Base-by-base conservation (phyloP, 92 coral and sea anemone genomes). In the Umimayanthus kanabou region DNA sequence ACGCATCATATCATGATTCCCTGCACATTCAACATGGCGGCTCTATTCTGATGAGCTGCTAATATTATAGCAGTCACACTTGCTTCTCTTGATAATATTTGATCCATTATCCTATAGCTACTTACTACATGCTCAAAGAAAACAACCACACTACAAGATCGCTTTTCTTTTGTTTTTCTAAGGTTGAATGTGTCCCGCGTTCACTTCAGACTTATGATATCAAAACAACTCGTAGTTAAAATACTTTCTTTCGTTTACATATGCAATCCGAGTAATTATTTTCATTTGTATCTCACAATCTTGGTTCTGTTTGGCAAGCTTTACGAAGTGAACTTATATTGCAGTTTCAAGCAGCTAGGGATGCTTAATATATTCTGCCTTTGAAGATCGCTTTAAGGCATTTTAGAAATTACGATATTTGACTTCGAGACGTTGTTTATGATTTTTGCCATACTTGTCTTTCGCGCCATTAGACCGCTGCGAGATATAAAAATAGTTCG, bases 141-240 rank as follows among this genome's bases (percentile, higher is more conserved):
- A 64, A 64, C 50, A 33, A 81, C 33, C 53, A 40, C 72, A 10
- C 4, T 61, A n/a, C 39, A 49, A 25, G 8, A 67, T 26, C 11
- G 15, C 57, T 82, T 26, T 67, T 26, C 30, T 67, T 50, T 83
- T 83, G 87, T 83, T 83, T 83, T 69, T 42, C 55, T 83, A 70
- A 67, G 30, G 65, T 40, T 42, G 14, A 39, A 83, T 8, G 37
- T 42, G 71, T 47, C 67, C 47, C 42, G 8, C 9, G 87, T 26
- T 83, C 66, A 45, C 87, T 83, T 72, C 15, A 83, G 43, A 6
- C 76, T 79, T 83, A 83, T 70, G 87, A 28, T 83, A 83, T 83
- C 87, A 83, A 83, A 83, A 83, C 87, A 83, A 83, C 28, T 26
- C 43, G 74, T 70, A 73, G 57, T 26, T 69, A 72, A 29, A 78